Evolutionary conservation across 2,113 vertebrate genomes (phyloP), one percentile per base, ranked within the genome.

Genomic region (Indicator maculatus): DNA sequence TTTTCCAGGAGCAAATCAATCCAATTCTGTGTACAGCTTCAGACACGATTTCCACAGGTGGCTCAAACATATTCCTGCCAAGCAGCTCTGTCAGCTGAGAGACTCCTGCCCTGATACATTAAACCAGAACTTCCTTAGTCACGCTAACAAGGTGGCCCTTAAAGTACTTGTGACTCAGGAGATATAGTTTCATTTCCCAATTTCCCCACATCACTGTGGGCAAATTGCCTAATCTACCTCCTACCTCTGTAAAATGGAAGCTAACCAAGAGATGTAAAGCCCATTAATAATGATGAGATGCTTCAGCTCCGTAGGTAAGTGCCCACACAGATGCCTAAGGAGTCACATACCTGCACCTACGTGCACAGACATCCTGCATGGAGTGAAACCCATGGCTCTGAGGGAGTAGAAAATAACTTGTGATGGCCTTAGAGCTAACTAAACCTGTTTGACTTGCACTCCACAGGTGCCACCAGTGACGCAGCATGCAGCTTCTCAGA

Each of bases 341-440:
- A 61, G 45, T 38, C n/a, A 41, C 12, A 1, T 1, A 12, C 56
- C 71, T 36, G 16, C 63, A 53, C 20, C 69, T 61, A 14, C 0
- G 0, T 0, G 1, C 61, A 52, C 21, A 58, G 63, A 30, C 20
- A 36, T 19, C 41, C 66, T 15, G 6, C 30, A 10, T 0, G 1
- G 44, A 56, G 30, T 11, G 36, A 82, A 83, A 60, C 12, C 50
- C 80, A 59, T 16, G 36, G 6, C 38, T 30, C 41, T 0, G 0
- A 79, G 47, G 71, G 36, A 60, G 33, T 16, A 72, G 53, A 63
- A 24, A 76, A 59, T 0, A 2, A 76, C 39, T 69, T 72, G 38
- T 2, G 0, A 12, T 53, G 55, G 19, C 19, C 12, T 73, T 56
- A 65, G 47, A 64, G 27, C 16, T 28, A 14, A 60, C 9, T 14